Base-by-base conservation (phyloP, 2,113 vertebrate species). In the Australoheros scitulus region DNA sequence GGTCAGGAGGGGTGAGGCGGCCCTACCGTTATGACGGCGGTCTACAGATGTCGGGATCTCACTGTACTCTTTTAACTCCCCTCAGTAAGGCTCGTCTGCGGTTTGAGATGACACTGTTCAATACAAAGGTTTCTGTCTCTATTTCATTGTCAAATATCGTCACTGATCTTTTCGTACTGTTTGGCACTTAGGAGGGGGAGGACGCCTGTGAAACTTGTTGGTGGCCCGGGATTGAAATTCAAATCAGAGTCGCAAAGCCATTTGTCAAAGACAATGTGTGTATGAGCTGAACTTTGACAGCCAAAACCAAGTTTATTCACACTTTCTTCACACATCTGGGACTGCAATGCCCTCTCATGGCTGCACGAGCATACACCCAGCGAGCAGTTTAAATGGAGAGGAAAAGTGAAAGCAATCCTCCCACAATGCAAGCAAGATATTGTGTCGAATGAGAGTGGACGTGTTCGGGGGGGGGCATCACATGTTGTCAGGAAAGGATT, bases 301-400 rank as follows among this genome's bases (percentile, higher is more conserved):
- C 50, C 8, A 77, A 86, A 82, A 65, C 20, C 63, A 91, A 90
- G 90, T 93, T 93, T 85, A 61, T 57, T 78, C 88, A 76, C 81
- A 79, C 70, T 88, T 92, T 70, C 74, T 38, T 65, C 77, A 74
- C 87, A 87, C 91, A 86, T 90, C 90, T 92, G 89, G 91, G 87
- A 81, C 93, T 89, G 93, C 85, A 38, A 92, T 93, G 93, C 93
- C 94, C 93, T 95, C 93, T 94, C 84, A 93, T 92, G 92, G 94
- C 91, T 87, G 89, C 83, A 80, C 38, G 68, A 34, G 90, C 24
- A 76, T 22, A 88, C 80, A 80, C 86, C 70, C 80, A 15, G 61
- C 15, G 52, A 84, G 78, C 36, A 72, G 24, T 61, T 84, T 63
- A 26, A 89, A 84, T 17, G 76, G 59, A 79, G 77, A 59, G 61